Evolutionary conservation across 2,888 invertebrate species (phyloP), one percentile per base, ranked within the genome.

Genomic region (Folsomia candida): DNA sequence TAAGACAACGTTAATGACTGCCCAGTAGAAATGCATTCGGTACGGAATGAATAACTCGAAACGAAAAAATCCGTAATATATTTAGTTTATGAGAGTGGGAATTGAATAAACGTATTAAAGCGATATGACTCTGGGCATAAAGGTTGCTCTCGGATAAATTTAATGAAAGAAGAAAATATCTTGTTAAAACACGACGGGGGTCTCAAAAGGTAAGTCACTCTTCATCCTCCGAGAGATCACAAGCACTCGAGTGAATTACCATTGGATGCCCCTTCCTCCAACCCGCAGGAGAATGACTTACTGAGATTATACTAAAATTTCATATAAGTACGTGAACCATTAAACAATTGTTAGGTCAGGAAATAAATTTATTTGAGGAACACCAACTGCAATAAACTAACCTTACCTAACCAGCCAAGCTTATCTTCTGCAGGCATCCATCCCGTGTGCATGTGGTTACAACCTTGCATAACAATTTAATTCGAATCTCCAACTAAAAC

Each of bases 111-210:
- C n/a, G n/a, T n/a, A n/a, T n/a, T n/a, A n/a, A n/a, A n/a, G n/a
- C n/a, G n/a, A n/a, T n/a, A n/a, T n/a, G n/a, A n/a, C n/a, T n/a
- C n/a, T n/a, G n/a, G n/a, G n/a, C n/a, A n/a, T n/a, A n/a, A n/a
- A n/a, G n/a, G n/a, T n/a, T n/a, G n/a, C n/a, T 65, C 54, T n/a
- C n/a, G 29, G 61, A 63, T 59, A 57, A 60, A 70, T 73, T 68
- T 70, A 70, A 70, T 70, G 70, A 64, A 73, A 73, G 68, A 59
- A 68, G 68, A 69, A 70, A 70, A 72, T 69, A 73, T 70, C 68
- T 68, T 70, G 73, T 73, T 73, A 70, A 73, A 68, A 65, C 47
- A 68, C 73, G 1, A 28, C 66, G 68, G 69, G 70, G 73, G 73
- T 63, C 28, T 59, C 28, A 4, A 54, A 54, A 54, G 54, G 54